Evolutionary conservation across 92 coral and sea anemone genomes (phyloP), one percentile per base, ranked within the genome.

Genomic region (Virgularia gustaviana): DNA sequence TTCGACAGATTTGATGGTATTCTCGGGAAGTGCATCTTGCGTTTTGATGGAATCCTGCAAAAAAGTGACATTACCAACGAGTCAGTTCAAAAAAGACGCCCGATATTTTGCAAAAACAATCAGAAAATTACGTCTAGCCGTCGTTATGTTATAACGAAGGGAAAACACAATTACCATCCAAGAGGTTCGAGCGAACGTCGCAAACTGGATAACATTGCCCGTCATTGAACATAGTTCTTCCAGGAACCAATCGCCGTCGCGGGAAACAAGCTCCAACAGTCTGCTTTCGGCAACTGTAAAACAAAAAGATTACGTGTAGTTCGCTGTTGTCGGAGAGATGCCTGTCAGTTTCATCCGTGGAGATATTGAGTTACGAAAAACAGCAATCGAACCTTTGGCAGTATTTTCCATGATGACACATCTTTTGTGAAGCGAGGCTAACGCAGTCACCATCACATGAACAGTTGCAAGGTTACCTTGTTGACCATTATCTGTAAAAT

Each of bases 351-450:
- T 41, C 66, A 0, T 41, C 34, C 23, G 28, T 34, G 12, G 30
- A 27, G 19, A 6, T 22, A 65, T 18, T 37, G 24, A 65, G n/a
- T 32, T 20, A 15, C 20, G n/a, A 24, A 36, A 9, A 23, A 9
- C 15, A 33, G n/a, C 3, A 47, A 34, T 36, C 73, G 59, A 18
- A 92, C 98, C 96, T 83, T 82, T 87, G 15, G 98, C 96, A 0
- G 98, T 92, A 70, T 89, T 89, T 75, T 92, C 98, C 98, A 92
- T 92, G 41, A 90, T 86, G n/a, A 92, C 76, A 59, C 98, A 92
- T 65, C 90, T 82, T 70, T 89, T 89, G 53, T 82, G 88, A 49
- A 90, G 87, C 34, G 96, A 78, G 61, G 90, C 88, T 57, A 92
- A 64, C 5, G 89, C 96, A 20, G 91, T 87, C 22, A 86, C 81